Conservation (phyloP, 1,140 invertebrate species). For the Macrocentrus cingulum region DNA sequence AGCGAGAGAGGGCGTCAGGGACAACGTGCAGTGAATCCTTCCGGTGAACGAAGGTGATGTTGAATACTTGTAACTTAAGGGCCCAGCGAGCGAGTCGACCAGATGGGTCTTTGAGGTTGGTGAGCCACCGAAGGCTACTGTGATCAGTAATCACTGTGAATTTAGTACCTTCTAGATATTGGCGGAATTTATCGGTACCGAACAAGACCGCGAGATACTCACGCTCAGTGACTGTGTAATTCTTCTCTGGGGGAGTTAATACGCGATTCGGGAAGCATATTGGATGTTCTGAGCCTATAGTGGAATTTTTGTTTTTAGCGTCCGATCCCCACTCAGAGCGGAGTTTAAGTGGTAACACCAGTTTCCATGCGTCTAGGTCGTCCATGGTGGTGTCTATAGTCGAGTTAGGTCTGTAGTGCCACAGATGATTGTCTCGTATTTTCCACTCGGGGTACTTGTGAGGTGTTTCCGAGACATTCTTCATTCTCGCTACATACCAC, state of each 20-base stretch:
- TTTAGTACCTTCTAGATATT: slow-evolving; percentile 45
- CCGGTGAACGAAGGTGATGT: slow-evolving; percentile 28
- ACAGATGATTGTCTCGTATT: no score
- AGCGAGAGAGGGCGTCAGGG: slow-evolving; percentile 32
- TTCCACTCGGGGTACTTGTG: no score
- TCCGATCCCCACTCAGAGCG: background rate
- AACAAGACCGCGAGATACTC: slow-evolving; percentile 59
- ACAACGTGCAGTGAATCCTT: slow-evolving; percentile 31
- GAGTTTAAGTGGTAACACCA: background rate
- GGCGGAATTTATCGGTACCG: slow-evolving; percentile 51
- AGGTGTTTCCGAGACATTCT: no score
- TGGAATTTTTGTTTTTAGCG: background rate
- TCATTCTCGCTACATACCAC: no score
- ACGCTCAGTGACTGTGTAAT: slow-evolving; percentile 44
- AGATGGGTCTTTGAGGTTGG: slow-evolving; percentile 48
- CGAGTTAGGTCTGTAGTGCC: slow-evolving; percentile 26
- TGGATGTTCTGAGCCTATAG: background rate
- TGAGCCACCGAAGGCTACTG: slow-evolving; percentile 56
- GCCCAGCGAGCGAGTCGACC: slow-evolving; percentile 54
- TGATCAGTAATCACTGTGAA: slow-evolving; percentile 57
- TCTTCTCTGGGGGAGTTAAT: slow-evolving; percentile 1
- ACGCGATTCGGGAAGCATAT: slow-evolving; percentile 8
- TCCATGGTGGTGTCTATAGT: slow-evolving; percentile 23
- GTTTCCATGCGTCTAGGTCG: slow-evolving; percentile 34
- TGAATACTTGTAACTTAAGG: slow-evolving; percentile 30